Evolutionary conservation across 23 tunicate species (phyloP).

Genomic region (Clavelina lepadiformis): DNA sequence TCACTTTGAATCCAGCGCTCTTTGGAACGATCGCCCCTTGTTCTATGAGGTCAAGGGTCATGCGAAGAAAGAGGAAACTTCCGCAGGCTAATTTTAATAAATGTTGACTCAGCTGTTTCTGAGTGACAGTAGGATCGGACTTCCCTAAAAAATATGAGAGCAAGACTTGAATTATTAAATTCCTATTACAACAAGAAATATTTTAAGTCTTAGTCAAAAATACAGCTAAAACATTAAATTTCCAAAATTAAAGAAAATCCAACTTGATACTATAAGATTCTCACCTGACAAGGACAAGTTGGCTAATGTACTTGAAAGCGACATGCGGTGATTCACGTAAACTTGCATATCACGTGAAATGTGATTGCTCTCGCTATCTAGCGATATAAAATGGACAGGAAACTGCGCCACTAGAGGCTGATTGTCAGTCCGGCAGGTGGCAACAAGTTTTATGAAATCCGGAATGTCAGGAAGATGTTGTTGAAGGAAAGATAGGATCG

Average conservation of each 20-base stretch:
- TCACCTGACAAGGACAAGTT: constrained; percentile 66
- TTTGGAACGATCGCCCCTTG: constrained; percentile 62
- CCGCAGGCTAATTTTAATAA: constrained; percentile 59
- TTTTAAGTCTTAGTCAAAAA: no score
- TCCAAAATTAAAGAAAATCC: no score
- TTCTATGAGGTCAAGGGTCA: constrained; percentile 90
- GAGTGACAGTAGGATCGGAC: constrained; percentile 72
- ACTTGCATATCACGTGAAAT: constrained; percentile 55
- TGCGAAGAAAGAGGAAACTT: constrained; percentile 76
- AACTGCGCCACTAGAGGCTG: constrained; percentile 6
- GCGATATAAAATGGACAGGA: constrained; percentile 32
- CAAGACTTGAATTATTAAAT: no score
- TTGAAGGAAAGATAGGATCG: constrained; percentile 72
- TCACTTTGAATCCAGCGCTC: constrained; percentile 77
- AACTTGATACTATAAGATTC: no score
- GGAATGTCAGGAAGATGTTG: constrained; percentile 67
- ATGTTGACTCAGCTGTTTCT: constrained; percentile 62
- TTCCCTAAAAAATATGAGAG: constrained; percentile 39
- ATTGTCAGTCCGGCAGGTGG: constrained; percentile 64
- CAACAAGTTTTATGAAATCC: constrained; percentile 72
- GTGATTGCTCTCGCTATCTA: constrained; percentile 42
- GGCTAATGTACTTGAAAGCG: constrained; percentile 33
- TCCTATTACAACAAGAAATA: not conserved
- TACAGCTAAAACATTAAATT: no score
- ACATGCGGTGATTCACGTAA: constrained; percentile 49